Percentiles rank a stretch among this genome's conserved stretches.
These are phyloP conservation scores for Coturnix japonica DNA, from an alignment of 2,113 vertebrate species.

Conservation along the genomic window DNA sequence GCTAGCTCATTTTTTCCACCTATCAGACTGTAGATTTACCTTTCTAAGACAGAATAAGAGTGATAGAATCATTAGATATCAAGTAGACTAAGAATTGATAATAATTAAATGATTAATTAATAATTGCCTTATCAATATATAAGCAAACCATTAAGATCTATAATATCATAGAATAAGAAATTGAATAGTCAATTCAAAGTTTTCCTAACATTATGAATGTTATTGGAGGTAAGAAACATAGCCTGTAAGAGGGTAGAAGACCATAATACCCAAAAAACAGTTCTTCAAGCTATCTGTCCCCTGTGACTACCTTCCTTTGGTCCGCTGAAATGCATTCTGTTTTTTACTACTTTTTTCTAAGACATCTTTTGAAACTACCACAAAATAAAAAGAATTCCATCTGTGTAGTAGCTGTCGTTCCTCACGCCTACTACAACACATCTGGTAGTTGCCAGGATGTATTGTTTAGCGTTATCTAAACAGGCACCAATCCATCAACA, in stretches of 20 bases:
- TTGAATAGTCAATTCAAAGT: neutral
- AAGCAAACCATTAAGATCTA: neutral
- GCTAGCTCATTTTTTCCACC: neutral
- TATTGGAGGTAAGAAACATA: neutral
- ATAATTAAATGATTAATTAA: neutral
- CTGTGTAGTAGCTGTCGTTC: too few species aligned
- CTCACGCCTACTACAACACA: too few species aligned
- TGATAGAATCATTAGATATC: neutral
- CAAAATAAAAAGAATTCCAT: neutral
- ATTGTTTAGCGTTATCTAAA: neutral
- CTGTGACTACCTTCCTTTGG: neutral
- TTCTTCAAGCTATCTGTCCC: neutral
- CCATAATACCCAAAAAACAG: neutral
- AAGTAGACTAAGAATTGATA: neutral
- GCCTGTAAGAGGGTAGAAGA: neutral
- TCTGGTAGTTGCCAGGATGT: neutral
- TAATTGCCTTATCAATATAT: neutral
- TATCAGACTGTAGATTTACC: neutral
- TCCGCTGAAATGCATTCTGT: neutral
- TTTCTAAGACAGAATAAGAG: neutral
- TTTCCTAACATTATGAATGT: neutral
- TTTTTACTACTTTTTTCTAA: neutral
- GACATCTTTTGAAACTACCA: neutral
- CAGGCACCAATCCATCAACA: neutral
- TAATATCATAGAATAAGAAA: neutral